phyloP scores from a whole-genome alignment of 2,113 vertebrate species.

The Oriolus oriolus region DNA sequence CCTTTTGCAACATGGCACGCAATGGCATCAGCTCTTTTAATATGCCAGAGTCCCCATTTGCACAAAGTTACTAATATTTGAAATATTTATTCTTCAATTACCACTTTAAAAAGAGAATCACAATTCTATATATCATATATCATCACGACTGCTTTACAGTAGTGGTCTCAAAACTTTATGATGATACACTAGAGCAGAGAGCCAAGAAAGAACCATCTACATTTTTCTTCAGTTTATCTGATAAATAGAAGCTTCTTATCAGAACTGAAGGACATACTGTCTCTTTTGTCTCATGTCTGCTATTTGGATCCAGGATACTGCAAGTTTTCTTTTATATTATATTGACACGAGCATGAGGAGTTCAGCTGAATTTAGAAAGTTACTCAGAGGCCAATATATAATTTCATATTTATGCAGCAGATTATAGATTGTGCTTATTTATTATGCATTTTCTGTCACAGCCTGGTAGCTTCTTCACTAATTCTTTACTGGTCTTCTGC shows the following conservation, averaged over 20 bases:
- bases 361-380: background rate
- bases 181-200: background rate
- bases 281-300: background rate
- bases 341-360: background rate
- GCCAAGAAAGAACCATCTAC: background rate
- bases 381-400: background rate
- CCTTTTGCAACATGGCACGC: fast-evolving
- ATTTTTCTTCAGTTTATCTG: background rate
- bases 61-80: background rate
- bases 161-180: background rate
- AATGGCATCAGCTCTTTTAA: background rate
- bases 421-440: background rate
- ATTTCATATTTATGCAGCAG: background rate
- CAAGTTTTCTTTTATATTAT: background rate
- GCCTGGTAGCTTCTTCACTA: background rate
- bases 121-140: background rate
- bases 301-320: background rate
- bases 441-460: background rate
- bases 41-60: background rate
- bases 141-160: fast-evolving
- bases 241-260: background rate
- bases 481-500: background rate
- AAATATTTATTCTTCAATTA: background rate
- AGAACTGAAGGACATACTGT: background rate
- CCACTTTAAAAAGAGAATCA: background rate